Evolutionary conservation across 30 jellyfish, hydroid and myxozoan species (phyloP).

Genomic region (Pseudorhiza aurosa): DNA sequence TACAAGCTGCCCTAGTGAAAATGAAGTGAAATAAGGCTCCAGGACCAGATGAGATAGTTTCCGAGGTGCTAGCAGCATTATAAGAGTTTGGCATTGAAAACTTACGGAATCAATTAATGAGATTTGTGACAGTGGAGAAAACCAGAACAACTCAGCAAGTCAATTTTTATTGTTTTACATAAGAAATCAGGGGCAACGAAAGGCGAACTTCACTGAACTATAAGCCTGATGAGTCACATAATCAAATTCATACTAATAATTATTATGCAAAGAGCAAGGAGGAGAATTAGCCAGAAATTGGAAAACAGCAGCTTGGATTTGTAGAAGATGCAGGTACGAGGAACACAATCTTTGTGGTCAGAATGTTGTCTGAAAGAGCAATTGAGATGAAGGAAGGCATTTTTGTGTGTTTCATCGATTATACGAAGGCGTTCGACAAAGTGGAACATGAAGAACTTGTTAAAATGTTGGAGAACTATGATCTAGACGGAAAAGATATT

Average conservation of each 20-base stretch:
- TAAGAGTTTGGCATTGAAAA: not conserved
- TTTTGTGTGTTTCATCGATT: not conserved
- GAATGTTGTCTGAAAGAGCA: not conserved
- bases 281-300: not conserved
- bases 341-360: not conserved
- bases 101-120: not conserved
- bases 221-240: constrained; percentile 17
- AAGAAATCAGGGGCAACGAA: not conserved
- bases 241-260: not conserved
- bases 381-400: not conserved
- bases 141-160: not conserved
- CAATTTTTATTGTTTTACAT: not conserved
- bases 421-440: not conserved
- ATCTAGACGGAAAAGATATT: not conserved
- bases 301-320: constrained; percentile 4
- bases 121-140: not conserved
- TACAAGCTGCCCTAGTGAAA: not conserved
- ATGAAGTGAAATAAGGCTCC: not conserved
- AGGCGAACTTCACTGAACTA: not conserved
- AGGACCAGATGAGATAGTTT: not conserved
- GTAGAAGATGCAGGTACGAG: constrained; percentile 3
- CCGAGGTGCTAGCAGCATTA: not conserved
- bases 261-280: not conserved
- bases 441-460: not conserved
- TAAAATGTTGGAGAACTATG: not conserved